A percentile compares a stretch with the other conserved stretches of the same genome.
phyloP scores from a whole-genome alignment of 2,797 vertebrate species.

The Orestias chungarensis region DNA sequence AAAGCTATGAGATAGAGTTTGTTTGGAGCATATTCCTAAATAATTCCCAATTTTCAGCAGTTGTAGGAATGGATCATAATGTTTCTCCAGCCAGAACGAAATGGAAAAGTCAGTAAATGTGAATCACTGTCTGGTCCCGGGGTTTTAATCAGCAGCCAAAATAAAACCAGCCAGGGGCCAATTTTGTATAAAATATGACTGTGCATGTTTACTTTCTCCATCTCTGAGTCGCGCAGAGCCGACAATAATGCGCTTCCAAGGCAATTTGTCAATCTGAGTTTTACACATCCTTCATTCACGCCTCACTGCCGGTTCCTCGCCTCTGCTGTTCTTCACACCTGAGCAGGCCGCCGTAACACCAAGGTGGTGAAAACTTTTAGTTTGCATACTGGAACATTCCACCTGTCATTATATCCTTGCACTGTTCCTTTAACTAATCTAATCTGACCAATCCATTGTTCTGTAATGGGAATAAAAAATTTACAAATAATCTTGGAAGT shows the following conservation, averaged over 20 bases:
- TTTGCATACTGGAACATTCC: not conserved
- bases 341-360: constrained; percentile 11
- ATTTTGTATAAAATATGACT: not conserved
- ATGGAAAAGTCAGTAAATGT: not conserved
- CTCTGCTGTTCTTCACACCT: constrained; percentile 29
- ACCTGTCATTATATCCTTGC: too few relatives aligned
- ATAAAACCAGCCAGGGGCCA: not conserved
- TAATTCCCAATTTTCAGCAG: not conserved
- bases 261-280: constrained; percentile 42
- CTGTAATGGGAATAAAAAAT: too few relatives aligned
- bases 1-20: too few relatives aligned
- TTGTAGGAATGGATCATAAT: not conserved
- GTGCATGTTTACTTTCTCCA: not conserved
- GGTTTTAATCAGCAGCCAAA: not conserved
- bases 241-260: constrained; percentile 21
- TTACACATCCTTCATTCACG: constrained; percentile 44
- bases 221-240: not conserved
- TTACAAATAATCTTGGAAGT: too few relatives aligned
- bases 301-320: constrained; percentile 29
- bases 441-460: too few relatives aligned
- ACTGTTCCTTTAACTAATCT: not conserved
- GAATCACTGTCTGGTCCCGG: not conserved
- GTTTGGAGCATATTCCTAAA: not conserved
- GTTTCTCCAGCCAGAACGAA: too few relatives aligned
- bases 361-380: not conserved